Evolutionary conservation across 2,113 vertebrate species (phyloP).

Genomic region (Mormyrus iriodes): DNA sequence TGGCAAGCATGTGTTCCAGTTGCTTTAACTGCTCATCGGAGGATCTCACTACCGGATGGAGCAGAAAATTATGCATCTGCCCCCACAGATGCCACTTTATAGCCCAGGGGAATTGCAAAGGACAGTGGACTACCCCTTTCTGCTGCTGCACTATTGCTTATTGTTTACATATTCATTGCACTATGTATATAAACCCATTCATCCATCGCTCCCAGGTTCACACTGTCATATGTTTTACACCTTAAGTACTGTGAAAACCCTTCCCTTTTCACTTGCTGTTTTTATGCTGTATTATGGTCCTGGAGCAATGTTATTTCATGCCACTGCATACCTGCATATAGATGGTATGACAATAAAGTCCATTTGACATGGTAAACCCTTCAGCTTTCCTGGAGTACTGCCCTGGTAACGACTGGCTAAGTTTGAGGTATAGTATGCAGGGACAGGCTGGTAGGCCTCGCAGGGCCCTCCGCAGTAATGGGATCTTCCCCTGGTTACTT

Average conservation of each 20-base stretch:
- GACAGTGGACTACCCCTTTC: not conserved
- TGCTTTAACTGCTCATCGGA: not conserved
- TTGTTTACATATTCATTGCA: not conserved
- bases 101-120: not conserved
- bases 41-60: not conserved
- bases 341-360: not conserved
- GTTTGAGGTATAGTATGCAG: not conserved
- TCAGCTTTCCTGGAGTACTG: not conserved
- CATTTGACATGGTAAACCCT: not conserved
- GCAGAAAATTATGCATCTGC: not conserved
- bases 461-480: not conserved
- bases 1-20: not conserved
- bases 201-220: too few relatives aligned
- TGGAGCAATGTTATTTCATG: too few relatives aligned
- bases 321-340: not conserved
- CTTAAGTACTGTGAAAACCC: not conserved
- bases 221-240: not conserved
- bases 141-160: not conserved
- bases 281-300: not conserved
- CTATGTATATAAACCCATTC: not conserved
- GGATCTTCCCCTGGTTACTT: not conserved
- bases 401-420: not conserved
- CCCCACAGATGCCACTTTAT: not conserved
- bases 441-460: not conserved
- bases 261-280: not conserved